Percentiles rank a stretch among this genome's conserved stretches.
These are phyloP conservation scores for Orthonychiurus folsomi DNA, from an alignment of 2,888 invertebrate species.

Conservation along the genomic window DNA sequence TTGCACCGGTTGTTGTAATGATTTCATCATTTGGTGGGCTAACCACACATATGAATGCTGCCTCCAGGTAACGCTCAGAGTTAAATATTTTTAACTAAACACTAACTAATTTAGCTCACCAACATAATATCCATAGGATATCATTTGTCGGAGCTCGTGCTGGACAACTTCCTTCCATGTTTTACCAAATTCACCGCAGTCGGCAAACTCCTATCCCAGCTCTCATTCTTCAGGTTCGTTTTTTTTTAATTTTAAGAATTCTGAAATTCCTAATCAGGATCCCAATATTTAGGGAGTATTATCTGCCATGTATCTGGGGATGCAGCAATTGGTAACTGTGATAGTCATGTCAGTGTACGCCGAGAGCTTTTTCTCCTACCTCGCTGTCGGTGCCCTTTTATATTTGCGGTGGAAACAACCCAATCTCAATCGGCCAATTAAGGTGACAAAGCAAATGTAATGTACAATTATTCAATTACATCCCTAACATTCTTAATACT, in stretches of 20 bases:
- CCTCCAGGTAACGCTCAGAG: slow-evolving; percentile 15
- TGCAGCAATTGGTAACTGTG: neutral
- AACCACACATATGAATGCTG: slow-evolving; percentile 13
- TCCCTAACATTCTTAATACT: no score
- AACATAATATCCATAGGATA: no score
- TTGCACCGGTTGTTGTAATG: slow-evolving; percentile 18
- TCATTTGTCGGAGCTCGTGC: slow-evolving; percentile 17
- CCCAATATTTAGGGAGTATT: neutral
- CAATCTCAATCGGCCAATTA: neutral
- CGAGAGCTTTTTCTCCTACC: slow-evolving; percentile 7
- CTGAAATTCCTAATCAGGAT: neutral
- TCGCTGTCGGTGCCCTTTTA: neutral
- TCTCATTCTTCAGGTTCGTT: slow-evolving; percentile 11
- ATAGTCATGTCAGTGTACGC: neutral
- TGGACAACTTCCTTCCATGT: slow-evolving; percentile 18
- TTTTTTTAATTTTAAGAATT: neutral
- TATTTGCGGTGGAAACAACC: slow-evolving; percentile 4
- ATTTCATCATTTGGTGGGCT: slow-evolving; percentile 15
- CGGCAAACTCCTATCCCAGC: slow-evolving; percentile 17
- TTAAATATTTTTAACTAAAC: slow-evolving; percentile 4
- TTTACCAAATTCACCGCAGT: slow-evolving; percentile 13
- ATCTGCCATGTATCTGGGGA: neutral
- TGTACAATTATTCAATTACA: no score
- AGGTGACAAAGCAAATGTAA: no score
- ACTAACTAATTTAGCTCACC: no score